Conservation (phyloP, 2,888 invertebrate species). For the Galerucella calmariensis region DNA sequence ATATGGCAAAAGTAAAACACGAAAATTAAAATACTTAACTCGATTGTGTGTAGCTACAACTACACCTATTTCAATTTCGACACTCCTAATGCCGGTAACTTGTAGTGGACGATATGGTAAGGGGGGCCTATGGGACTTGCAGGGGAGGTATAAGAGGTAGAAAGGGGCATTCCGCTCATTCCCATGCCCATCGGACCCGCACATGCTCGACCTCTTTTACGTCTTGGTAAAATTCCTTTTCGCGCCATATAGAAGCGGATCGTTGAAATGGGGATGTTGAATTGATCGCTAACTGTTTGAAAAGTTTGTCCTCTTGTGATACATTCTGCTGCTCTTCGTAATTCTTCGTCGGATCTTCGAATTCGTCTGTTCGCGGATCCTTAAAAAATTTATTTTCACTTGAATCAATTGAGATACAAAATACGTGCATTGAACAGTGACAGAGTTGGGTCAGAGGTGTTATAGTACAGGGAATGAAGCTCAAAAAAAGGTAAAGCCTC, state of each 20-base stretch:
- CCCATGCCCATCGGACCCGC: conserved; percentile 66
- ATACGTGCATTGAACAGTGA: too few relatives aligned
- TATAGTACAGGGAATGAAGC: too few relatives aligned
- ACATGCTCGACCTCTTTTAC: conserved; percentile 77
- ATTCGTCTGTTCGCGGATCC: conserved; percentile 67
- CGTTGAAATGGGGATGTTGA: conserved; percentile 88
- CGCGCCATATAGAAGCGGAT: conserved; percentile 90
- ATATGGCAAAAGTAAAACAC: background rate
- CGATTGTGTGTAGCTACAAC: background rate
- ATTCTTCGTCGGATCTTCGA: conserved; percentile 79
- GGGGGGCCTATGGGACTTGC: conserved; percentile 77
- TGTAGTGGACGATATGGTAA: conserved; percentile 82
- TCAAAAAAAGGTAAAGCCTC: too few relatives aligned
- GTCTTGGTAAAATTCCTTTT: conserved; percentile 82
- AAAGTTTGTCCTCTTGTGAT: conserved; percentile 89
- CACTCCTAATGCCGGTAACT: conserved; percentile 74
- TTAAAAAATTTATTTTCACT: conserved; percentile 24
- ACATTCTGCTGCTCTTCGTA: conserved; percentile 85
- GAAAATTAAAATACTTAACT: conserved; percentile 4
- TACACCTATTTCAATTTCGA: conserved; percentile 63
- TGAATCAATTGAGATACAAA: background rate
- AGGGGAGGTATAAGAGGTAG: conserved; percentile 62
- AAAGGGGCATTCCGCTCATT: conserved; percentile 48
- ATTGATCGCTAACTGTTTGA: conserved; percentile 87
- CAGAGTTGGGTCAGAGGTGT: too few relatives aligned